Base-by-base conservation (phyloP, 2,113 vertebrate species). In the Engraulis encrasicolus region DNA sequence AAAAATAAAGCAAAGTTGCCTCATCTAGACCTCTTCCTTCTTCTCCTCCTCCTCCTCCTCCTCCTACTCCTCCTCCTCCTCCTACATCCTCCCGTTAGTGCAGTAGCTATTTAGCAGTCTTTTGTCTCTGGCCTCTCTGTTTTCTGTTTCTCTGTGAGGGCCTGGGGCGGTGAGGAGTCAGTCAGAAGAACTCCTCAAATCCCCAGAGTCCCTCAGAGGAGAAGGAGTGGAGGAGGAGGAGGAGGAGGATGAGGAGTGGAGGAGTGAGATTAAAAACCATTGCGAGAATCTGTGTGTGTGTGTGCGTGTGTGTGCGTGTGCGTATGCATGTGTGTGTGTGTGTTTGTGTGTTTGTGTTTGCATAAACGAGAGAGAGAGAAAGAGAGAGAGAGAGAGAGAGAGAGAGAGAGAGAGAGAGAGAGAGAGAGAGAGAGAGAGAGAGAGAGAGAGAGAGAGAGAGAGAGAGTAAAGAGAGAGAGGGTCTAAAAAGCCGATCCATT, bases 31-130 rank as follows among this genome's bases (percentile, higher is more conserved):
- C 50, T n/a, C n/a, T n/a, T n/a, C n/a, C n/a, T n/a, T n/a, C n/a
- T n/a, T n/a, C n/a, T n/a, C n/a, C n/a, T n/a, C n/a, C n/a, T n/a
- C n/a, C n/a, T n/a, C n/a, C n/a, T n/a, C n/a, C n/a, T n/a, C n/a
- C n/a, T n/a, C n/a, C n/a, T n/a, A n/a, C n/a, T n/a, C n/a, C n/a
- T n/a, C n/a, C n/a, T n/a, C n/a, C n/a, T n/a, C n/a, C n/a, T n/a
- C n/a, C n/a, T n/a, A n/a, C n/a, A 82, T 91, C 88, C 66, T 79
- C 80, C n/a, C 83, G 83, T 86, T 88, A 90, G 86, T 90, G 88
- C 87, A 91, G 87, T 87, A 85, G 91, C 92, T 87, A n/a, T n/a
- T n/a, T n/a, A n/a, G n/a, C n/a, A 89, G 89, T 90, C 89, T 94
- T 83, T 87, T 85, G 50, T 34, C 89, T 91, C 85, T 87, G 50